Evolutionary conservation across 2,113 vertebrate species (phyloP), one percentile per base, ranked within the genome.

Genomic region (Microtus montanus): DNA sequence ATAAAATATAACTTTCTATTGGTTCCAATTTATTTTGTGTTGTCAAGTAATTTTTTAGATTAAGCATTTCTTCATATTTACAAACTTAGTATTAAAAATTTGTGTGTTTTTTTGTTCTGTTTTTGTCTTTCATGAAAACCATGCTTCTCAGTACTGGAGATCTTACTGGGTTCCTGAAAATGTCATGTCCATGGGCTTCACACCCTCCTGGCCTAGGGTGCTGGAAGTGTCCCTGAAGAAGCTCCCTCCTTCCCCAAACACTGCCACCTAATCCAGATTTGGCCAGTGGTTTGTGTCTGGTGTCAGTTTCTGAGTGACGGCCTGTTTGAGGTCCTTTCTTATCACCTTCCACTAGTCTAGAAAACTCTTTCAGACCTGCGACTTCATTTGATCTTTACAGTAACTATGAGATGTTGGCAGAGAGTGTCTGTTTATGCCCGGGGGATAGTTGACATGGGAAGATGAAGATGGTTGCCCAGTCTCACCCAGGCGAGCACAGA

Each of bases 11-110:
- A 79, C 75, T 89, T 96, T 70, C 64, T 24, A 41, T 70, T 80
- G 95, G 35, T 70, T 92, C 38, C 58, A 44, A 33, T 82, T 86
- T 86, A 41, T 95, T 87, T 95, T 74, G 19, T 44, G 26, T 87
- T 7, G 70, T 79, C 73, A 61, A 13, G 28, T 78, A 54, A 52
- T 47, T 80, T 78, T 96, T 86, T 47, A 87, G 87, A 87, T 63
- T 70, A 70, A 93, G 24, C 8, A 3, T 92, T 80, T 92, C 64
- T 93, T 93, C 14, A 74, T 75, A 13, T 0, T 90, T 91, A 22
- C 13, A 20, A 49, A 24, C 49, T 70, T 52, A 35, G n/a, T 49
- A 24, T 35, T 47, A 35, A 47, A 85, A 47, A 12, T 22, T 35
- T 44, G 2, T 68, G 33, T 87, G 0, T 38, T 68, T 19, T 66